Conservation (phyloP, 2,888 invertebrate species). For the Ectemnius lituratus region DNA sequence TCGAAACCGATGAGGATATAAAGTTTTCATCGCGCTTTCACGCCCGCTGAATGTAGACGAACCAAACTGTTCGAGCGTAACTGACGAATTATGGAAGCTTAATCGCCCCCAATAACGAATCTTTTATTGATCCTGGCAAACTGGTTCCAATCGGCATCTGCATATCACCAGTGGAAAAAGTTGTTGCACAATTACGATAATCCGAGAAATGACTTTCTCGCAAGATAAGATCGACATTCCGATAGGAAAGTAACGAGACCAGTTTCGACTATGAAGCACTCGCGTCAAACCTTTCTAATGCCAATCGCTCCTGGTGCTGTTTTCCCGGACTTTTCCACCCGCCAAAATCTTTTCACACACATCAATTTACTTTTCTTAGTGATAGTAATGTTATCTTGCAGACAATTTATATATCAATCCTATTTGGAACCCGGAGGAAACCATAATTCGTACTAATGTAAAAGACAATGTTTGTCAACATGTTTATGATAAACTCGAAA, state of each 20-base stretch:
- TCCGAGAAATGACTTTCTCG: neutral
- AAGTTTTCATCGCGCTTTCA: slow-evolving; percentile 20
- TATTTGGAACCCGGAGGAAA: too few relatives aligned
- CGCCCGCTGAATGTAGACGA: neutral
- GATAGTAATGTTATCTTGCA: too few relatives aligned
- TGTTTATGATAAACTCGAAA: too few relatives aligned
- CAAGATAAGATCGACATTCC: neutral
- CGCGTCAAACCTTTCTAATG: too few relatives aligned
- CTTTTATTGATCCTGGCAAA: neutral
- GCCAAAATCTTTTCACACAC: neutral
- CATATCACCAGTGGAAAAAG: neutral
- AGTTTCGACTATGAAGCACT: neutral
- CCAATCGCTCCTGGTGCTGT: too few relatives aligned
- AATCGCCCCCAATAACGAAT: neutral
- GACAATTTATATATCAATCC: too few relatives aligned
- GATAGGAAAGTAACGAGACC: neutral
- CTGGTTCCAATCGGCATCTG: neutral
- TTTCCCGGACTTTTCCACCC: neutral
- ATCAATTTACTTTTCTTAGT: too few relatives aligned
- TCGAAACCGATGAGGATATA: neutral
- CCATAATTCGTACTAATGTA: too few relatives aligned
- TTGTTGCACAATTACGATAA: neutral
- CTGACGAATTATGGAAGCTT: neutral
- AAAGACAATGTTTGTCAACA: too few relatives aligned
- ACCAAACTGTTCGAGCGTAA: neutral